Evolutionary conservation across 2,797 vertebrate species (phyloP).

Genomic region (Halcyon leucocephala): DNA sequence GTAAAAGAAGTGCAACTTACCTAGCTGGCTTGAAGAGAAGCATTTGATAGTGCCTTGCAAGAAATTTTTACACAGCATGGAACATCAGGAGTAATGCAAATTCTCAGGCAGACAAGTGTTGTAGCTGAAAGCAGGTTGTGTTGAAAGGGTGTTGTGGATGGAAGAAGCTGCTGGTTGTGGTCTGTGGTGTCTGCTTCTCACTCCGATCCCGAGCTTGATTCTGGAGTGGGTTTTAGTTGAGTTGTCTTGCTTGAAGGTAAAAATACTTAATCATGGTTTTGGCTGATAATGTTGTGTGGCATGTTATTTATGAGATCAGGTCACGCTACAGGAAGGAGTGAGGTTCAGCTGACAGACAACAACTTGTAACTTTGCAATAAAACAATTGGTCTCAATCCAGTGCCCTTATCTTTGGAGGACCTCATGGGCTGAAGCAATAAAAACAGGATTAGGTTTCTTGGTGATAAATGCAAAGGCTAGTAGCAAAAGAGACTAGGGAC

Average conservation of each 20-base stretch:
- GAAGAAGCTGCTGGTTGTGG: neutral
- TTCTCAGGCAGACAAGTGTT: neutral
- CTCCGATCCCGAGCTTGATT: neutral
- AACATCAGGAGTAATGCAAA: neutral
- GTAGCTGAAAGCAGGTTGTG: neutral
- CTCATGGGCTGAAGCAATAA: neutral
- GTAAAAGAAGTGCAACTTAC: neutral
- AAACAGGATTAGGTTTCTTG: neutral
- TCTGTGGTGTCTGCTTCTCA: neutral
- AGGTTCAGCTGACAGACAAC: rapidly evolving
- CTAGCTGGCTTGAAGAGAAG: neutral
- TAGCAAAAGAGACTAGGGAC: neutral
- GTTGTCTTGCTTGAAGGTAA: neutral
- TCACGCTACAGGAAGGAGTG: neutral
- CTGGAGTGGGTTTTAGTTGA: neutral
- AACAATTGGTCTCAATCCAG: neutral
- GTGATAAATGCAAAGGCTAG: neutral
- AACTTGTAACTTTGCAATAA: neutral
- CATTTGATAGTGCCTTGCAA: neutral
- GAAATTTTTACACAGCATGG: neutral
- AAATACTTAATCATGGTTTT: neutral
- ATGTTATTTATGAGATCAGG: neutral
- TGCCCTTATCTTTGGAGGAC: neutral
- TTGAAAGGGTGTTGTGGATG: neutral
- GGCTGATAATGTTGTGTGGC: neutral